These are phyloP conservation scores for Megaptera novaeangliae DNA, from an alignment of 2,113 vertebrate species.

Conservation along the genomic window DNA sequence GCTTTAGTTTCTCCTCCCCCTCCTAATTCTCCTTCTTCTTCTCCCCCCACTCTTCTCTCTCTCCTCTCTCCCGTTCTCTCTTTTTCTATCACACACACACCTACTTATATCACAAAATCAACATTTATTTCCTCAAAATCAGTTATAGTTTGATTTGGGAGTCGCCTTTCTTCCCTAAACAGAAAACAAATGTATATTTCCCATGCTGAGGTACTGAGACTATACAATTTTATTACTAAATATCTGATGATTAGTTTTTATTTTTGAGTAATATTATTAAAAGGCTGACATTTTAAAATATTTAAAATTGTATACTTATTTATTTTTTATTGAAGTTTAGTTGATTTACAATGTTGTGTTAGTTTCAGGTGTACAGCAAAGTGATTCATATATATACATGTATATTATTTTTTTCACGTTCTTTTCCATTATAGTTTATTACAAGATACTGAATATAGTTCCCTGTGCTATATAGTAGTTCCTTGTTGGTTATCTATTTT, in stretches of 20 bases:
- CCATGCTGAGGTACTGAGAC: not conserved
- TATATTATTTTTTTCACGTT: not conserved
- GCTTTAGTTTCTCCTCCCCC: not conserved
- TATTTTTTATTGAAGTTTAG: not conserved
- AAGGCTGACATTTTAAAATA: not conserved
- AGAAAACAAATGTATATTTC: not conserved
- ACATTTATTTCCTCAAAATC: not conserved
- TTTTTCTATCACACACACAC: not conserved
- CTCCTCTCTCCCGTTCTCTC: not conserved
- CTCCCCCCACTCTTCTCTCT: not conserved
- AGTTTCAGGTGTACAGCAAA: not conserved
- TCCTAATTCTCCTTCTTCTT: too few species aligned
- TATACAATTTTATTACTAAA: not conserved
- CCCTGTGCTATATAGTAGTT: not conserved
- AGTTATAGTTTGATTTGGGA: not conserved
- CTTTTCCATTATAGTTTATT: not conserved
- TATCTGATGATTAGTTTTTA: not conserved
- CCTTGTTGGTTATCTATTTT: not conserved
- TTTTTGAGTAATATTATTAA: not conserved
- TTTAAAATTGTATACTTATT: not conserved
- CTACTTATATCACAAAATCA: not conserved
- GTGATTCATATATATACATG: not conserved
- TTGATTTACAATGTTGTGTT: not conserved
- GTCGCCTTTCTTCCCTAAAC: not conserved
- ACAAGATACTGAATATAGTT: not conserved